Evolutionary conservation across 2,797 vertebrate species (phyloP).

Genomic region (Myoxocephalus aenaeus): DNA sequence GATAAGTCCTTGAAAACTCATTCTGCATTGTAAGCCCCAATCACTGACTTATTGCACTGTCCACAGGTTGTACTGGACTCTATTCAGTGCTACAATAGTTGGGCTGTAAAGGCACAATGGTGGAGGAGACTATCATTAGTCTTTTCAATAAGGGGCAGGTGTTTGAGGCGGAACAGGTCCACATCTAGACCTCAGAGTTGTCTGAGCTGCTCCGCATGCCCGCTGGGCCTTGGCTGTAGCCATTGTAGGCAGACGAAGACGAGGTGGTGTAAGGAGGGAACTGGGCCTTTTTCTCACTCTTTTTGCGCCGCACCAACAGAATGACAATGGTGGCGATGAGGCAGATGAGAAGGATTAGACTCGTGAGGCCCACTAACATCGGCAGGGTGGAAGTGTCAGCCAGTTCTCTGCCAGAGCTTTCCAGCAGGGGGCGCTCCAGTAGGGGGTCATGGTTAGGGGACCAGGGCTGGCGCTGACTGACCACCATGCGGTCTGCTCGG

Average conservation of each 20-base stretch:
- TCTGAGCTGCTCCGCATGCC: conserved; percentile 70
- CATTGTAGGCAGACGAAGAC: conserved; percentile 82
- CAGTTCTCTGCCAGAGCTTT: conserved; percentile 75
- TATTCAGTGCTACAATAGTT: conserved; percentile 72
- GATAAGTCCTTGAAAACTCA: conserved; percentile 29
- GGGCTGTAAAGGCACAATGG: conserved; percentile 75
- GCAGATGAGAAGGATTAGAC: conserved; percentile 82
- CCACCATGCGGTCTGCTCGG: conserved; percentile 72
- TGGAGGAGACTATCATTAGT: conserved; percentile 64
- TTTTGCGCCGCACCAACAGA: conserved; percentile 80
- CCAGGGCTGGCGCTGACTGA: conserved; percentile 78
- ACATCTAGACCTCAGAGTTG: conserved; percentile 84
- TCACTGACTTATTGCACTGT: conserved; percentile 57
- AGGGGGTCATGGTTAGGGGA: conserved; percentile 49
- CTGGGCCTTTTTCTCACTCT: conserved; percentile 75
- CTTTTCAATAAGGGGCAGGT: conserved; percentile 44
- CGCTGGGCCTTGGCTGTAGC: conserved; percentile 68
- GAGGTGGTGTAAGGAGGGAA: conserved; percentile 81
- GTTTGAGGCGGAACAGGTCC: conserved; percentile 3
- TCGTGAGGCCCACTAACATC: conserved; percentile 76
- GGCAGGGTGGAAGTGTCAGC: conserved; percentile 71
- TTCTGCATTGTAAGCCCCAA: conserved; percentile 54
- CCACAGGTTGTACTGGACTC: conserved; percentile 58
- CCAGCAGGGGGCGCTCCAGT: conserved; percentile 74
- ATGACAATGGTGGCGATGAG: conserved; percentile 68